Percentiles rank a stretch among this genome's conserved stretches.
Conservation (phyloP, 2,888 invertebrate species). For the Synergus gifuensis region DNA sequence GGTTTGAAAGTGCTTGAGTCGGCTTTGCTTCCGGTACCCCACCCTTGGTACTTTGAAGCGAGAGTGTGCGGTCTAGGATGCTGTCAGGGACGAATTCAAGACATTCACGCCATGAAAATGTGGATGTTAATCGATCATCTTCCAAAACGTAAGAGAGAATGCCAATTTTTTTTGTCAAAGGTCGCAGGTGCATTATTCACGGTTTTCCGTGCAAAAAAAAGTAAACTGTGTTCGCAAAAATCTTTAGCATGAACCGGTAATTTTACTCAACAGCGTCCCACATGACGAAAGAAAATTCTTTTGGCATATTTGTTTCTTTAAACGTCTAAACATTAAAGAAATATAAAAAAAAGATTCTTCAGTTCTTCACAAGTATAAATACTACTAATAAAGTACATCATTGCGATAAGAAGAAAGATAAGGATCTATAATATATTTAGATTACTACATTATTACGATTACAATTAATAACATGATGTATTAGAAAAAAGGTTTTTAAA, state of each 20-base stretch:
- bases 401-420: background rate
- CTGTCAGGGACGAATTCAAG: slow-evolving; percentile 25
- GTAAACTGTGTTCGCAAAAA: background rate
- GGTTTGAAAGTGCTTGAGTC: slow-evolving; percentile 36
- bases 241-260: background rate
- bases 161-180: background rate
- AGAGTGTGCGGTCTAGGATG: slow-evolving; percentile 37
- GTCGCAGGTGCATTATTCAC: slow-evolving; percentile 1
- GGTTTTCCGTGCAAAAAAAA: background rate
- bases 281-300: background rate
- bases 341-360: background rate
- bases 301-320: background rate
- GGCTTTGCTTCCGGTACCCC: slow-evolving; percentile 61
- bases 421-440: background rate
- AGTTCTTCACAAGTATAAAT: background rate
- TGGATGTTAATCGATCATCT: slow-evolving; percentile 29
- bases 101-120: slow-evolving; percentile 27
- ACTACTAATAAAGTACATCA: background rate
- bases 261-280: background rate
- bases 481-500: background rate
- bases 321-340: background rate
- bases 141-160: slow-evolving; percentile 25
- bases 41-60: slow-evolving; percentile 47
- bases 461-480: background rate
- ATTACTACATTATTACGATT: background rate